Base-by-base conservation (phyloP, 2,113 vertebrate species). In the Psammodynastes pulverulentus region DNA sequence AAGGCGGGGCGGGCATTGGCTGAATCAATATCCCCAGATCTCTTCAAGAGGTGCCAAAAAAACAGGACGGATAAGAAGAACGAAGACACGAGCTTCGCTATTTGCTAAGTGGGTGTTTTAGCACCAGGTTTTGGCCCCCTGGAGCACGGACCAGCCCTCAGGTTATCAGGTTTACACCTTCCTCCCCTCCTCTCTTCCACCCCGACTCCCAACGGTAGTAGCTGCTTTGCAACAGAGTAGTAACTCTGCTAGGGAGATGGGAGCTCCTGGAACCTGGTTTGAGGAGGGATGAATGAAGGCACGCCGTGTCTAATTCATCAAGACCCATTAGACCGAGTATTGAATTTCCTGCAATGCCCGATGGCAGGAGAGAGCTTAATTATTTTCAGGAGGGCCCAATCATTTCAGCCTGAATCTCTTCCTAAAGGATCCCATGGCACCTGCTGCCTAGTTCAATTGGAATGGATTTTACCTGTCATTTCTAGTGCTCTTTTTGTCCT, bases 381-480 rank as follows among this genome's bases (percentile, higher is more conserved):
- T 94, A 94, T 94, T 93, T 90, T 43, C 7, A 87, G 90, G 92
- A 92, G 45, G 13, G 19, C 94, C 92, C 93, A 72, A 94, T 95
- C 94, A 51, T 96, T 95, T 92, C 53, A 2, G 48, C 92, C 89
- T 92, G 48, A 90, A 92, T 95, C 93, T 94, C n/a, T n/a, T n/a
- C n/a, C 89, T 94, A 89, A 79, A 95, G 89, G 93, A 87, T 92
- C 90, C 91, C 48, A 90, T 24, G 85, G 91, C 96, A 94, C 96
- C 95, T 93, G 92, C 93, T 51, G 93, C 91, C 93, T 94, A 95
- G 92, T 92, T 91, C 93, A 52, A 87, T 94, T 79, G 26, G 52
- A 96, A 96, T 95, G 89, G 90, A 91, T 94, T 95, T 95, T 95
- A 96, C 96, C 96, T 94, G 95, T 95, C 92, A 0, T 90, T 96